These are phyloP conservation scores for Rhinolophus sinicus DNA, from an alignment of 2,113 vertebrate genomes.

Conservation along the genomic window DNA sequence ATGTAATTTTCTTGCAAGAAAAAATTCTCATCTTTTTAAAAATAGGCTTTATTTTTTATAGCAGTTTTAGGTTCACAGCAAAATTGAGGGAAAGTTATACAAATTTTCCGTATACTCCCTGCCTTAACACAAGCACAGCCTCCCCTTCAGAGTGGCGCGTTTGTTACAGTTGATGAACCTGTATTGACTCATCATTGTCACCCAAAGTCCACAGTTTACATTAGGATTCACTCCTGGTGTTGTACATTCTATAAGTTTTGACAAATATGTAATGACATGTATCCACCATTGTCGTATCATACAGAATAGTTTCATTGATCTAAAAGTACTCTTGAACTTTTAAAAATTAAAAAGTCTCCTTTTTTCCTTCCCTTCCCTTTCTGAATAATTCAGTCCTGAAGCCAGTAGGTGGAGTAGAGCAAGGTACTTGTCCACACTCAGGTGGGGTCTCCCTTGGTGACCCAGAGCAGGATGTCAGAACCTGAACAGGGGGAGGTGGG, in stretches of 20 bases:
- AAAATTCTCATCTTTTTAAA: not conserved
- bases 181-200: not conserved
- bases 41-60: not conserved
- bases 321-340: not conserved
- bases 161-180: not conserved
- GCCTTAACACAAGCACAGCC: too few relatives aligned
- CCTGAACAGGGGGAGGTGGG: not conserved
- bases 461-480: not conserved
- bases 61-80: not conserved
- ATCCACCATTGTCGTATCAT: not conserved
- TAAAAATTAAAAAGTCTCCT: not conserved
- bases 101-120: not conserved
- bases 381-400: not conserved
- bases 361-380: not conserved
- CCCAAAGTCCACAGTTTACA: not conserved
- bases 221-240: not conserved
- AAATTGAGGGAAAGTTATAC: not conserved
- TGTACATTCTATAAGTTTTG: not conserved
- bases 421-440: not conserved
- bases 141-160: not conserved
- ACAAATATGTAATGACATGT: not conserved
- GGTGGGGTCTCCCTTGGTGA: too few relatives aligned
- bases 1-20: slow-evolving; percentile 2
- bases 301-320: not conserved
- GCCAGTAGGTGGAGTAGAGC: not conserved